phyloP scores from a whole-genome alignment of 1,140 invertebrate genomes.

The Zeugodacus cucurbitae region DNA sequence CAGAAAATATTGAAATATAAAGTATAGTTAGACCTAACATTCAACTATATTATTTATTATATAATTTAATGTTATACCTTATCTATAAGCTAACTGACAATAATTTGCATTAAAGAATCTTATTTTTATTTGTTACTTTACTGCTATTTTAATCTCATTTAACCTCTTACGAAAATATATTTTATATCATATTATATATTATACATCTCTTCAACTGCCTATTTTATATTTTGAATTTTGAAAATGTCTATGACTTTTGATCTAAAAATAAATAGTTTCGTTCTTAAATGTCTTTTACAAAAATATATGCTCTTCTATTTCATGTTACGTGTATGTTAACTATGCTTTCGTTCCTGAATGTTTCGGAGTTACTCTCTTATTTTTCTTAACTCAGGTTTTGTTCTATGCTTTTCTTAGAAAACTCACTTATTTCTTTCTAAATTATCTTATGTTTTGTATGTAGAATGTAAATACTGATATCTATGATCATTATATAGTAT shows the following conservation, averaged over 20 bases:
- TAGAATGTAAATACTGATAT: background rate
- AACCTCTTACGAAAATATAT: too few species aligned
- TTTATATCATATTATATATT: too few species aligned
- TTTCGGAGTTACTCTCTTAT: background rate
- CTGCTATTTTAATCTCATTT: too few species aligned
- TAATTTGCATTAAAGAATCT: too few species aligned
- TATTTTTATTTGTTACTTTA: too few species aligned
- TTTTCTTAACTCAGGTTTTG: background rate
- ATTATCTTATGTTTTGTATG: background rate
- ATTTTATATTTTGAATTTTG: too few species aligned
- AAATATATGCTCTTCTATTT: slow-evolving; percentile 5
- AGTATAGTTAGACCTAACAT: too few species aligned
- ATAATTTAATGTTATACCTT: too few species aligned
- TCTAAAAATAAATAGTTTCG: background rate
- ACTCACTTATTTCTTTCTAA: background rate
- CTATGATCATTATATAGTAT: background rate
- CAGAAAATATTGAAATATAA: too few species aligned
- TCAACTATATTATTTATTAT: too few species aligned
- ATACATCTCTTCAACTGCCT: too few species aligned
- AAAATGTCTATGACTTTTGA: background rate
- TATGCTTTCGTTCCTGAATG: slow-evolving; percentile 12
- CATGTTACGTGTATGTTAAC: slow-evolving; percentile 17
- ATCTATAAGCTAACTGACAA: too few species aligned
- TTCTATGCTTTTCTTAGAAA: background rate
- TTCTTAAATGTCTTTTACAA: slow-evolving; percentile 2